Base-by-base conservation (phyloP, 2,888 invertebrate genomes). In the Magallana nippona region DNA sequence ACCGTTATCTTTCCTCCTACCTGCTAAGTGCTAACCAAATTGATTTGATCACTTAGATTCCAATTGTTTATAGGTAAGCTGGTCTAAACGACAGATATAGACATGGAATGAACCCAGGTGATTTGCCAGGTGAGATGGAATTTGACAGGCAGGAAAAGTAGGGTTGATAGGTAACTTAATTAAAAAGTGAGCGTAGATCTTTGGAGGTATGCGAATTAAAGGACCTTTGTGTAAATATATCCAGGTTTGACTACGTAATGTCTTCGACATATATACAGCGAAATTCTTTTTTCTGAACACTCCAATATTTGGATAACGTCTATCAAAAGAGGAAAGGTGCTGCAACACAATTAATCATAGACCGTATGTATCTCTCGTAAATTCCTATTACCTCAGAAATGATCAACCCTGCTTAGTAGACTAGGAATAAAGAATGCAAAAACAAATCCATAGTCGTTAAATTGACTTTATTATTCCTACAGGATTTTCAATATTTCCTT, bases 21-120 rank as follows among this genome's bases (percentile, higher is more conserved):
- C 3, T 11, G 13, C 27, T 71, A 71, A 71, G 71, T 71, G 71
- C 71, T 71, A 71, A 71, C 71, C 71, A 71, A 71, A 71, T 71
- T 71, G 71, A 71, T 71, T 71, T 71, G 71, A 71, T 71, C 71
- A 71, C 71, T 71, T 71, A 71, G 32, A 71, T 71, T 71, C 71
- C 71, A 71, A 71, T 71, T 22, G 71, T 71, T 71, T 71, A 27
- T 71, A 71, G 71, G 71, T 44, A 15, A 71, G 27, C 71, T 13
- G 71, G 71, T 71, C 71, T 13, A 32, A 71, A 71, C 27, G 32
- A 71, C 32, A 71, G 71, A 71, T 19, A 71, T 27, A 71, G 71
- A 15, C 10, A 8, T 13, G 10, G 11, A 27, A 22, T 1, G 71
- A 27, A 71, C 11, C 71, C 71, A 19, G 27, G 71, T 22, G 71